Base-by-base conservation (phyloP, 2,888 invertebrate species). In the Latheticus oryzae region DNA sequence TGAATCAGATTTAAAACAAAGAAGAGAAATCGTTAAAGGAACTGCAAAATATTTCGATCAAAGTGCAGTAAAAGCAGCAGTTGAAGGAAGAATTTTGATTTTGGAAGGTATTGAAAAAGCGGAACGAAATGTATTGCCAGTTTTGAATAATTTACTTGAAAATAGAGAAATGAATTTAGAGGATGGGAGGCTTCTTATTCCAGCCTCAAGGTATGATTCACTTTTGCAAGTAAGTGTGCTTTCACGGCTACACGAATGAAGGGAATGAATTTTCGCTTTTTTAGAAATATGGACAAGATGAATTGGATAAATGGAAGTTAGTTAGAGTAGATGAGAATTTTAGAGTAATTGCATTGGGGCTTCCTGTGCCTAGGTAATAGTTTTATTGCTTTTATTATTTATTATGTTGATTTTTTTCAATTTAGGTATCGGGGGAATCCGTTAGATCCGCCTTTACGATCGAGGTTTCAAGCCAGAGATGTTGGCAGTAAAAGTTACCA, bases 101-200 rank as follows among this genome's bases (percentile, higher is more conserved):
- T 81, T 98, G 52, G 97, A 98, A 78, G 98, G 97, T 1, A 94
- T 98, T 51, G 97, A 98, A 81, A 97, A 97, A 76, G 96, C 97
- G 0, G 98, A 98, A 76, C 83, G 97, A 38, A 98, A 98, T 82
- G 97, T 98, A 28, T 80, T 98, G 58, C 97, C 97, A 21, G 92
- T 98, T 37, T 81, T 98, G 26, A 98, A 98, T 79, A 98, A 98
- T 81, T 82, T 98, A 48, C 80, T 98, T 45, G 97, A 98, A 80
- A 98, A 98, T 79, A 84, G 97, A 52, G 98, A 98, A 80, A 97
- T 98, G 97, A 95, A 97, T 79, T 82, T 98, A 58, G 97, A 98
- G 80, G 97, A 97, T 81, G 98, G 98, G 0, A 82, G 96, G 67
- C 93, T 97, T 76, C 81, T 98, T 24, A 90, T 98, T 75, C 90